Percentiles rank a stretch among this genome's conserved stretches.
Evolutionary conservation across 2,888 invertebrate species (phyloP).

Genomic region (Zygothrica quintamaculata): DNA sequence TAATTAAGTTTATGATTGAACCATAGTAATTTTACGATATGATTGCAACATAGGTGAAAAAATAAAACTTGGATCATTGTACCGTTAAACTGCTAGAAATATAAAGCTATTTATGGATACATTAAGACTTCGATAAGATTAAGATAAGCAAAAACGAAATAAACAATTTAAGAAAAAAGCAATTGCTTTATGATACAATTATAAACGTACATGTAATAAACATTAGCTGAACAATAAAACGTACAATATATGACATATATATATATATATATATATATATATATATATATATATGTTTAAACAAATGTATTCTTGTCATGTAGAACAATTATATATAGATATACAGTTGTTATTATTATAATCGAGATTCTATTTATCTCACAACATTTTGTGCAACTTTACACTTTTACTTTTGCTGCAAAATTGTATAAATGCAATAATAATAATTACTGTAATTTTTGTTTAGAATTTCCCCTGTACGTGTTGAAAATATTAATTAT

Average conservation of each 20-base stretch:
- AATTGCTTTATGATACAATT: conserved; percentile 26
- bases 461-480: too few species aligned
- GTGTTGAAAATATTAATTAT: too few species aligned
- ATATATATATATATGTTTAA: background rate
- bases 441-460: too few species aligned
- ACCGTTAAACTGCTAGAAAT: conserved; percentile 19
- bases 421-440: too few species aligned
- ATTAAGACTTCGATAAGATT: conserved; percentile 43
- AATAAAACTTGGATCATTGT: conserved; percentile 30
- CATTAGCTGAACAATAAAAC: too few species aligned
- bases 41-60: conserved; percentile 20
- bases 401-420: too few species aligned
- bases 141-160: conserved; percentile 24
- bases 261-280: background rate
- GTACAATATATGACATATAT: background rate
- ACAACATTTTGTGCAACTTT: too few species aligned
- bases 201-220: conserved; percentile 2
- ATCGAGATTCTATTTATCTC: too few species aligned
- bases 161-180: conserved; percentile 11
- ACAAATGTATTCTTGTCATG: too few species aligned
- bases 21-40: conserved; percentile 26
- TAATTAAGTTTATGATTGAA: conserved; percentile 27
- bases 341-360: too few species aligned
- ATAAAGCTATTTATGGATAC: conserved; percentile 49
- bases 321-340: too few species aligned